Percentiles rank a stretch among this genome's conserved stretches.
phyloP scores from a whole-genome alignment of 2,888 invertebrate genomes.

The Corythucha ciliata region DNA sequence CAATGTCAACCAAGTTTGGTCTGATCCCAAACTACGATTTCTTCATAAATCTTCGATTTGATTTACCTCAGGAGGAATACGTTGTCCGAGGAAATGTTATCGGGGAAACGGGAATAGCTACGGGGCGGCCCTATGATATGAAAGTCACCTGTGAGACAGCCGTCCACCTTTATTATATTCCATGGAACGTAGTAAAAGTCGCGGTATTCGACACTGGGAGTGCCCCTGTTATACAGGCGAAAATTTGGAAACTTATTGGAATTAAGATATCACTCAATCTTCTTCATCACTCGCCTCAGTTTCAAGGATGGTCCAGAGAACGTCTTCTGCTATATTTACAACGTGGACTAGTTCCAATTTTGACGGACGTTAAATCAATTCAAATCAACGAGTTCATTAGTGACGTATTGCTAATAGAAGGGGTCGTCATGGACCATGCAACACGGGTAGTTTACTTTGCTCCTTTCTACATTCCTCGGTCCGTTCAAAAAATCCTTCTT shows the following conservation, averaged over 20 bases:
- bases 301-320: conserved; percentile 24
- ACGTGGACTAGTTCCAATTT: conserved; percentile 15
- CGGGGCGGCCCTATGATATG: conserved; percentile 26
- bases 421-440: conserved; percentile 19
- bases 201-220: conserved; percentile 11
- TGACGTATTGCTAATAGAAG: conserved; percentile 26
- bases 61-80: conserved; percentile 13
- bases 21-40: conserved; percentile 25
- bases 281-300: conserved; percentile 17
- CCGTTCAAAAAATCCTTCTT: conserved; percentile 6
- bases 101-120: conserved; percentile 25
- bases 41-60: conserved; percentile 19
- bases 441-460: conserved; percentile 17
- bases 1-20: conserved; percentile 5
- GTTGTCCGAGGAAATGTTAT: conserved; percentile 24
- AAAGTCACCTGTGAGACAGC: conserved; percentile 21
- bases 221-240: conserved; percentile 9
- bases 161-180: conserved; percentile 26
- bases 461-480: conserved; percentile 22
- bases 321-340: conserved; percentile 19
- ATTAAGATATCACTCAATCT: conserved; percentile 20
- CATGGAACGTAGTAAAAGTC: conserved; percentile 16
- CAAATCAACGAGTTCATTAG: conserved; percentile 18
- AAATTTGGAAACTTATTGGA: conserved; percentile 25
- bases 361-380: conserved; percentile 10